Percentiles rank a stretch among this genome's conserved stretches.
These are phyloP conservation scores for Paedocypris sp. DNA, from an alignment of 2,113 vertebrate genomes.

Conservation along the genomic window DNA sequence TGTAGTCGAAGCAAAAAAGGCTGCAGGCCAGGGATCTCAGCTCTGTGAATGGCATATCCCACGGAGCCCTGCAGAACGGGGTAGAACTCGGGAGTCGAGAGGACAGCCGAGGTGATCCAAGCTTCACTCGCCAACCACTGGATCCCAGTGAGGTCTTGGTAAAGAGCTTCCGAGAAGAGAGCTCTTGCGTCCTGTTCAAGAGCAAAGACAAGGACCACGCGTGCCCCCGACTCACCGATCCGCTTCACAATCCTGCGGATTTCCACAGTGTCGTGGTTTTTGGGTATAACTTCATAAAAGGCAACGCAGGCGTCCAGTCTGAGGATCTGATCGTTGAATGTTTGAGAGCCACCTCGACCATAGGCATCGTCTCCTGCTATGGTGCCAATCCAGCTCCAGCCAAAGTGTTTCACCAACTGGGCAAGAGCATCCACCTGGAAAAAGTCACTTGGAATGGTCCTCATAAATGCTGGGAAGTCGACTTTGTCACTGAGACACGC, in stretches of 20 bases:
- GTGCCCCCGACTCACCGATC: constrained; percentile 52
- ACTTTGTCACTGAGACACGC: constrained; percentile 65
- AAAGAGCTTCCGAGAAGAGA: constrained; percentile 54
- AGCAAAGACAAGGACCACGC: constrained; percentile 63
- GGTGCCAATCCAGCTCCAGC: constrained; percentile 67
- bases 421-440: constrained; percentile 64
- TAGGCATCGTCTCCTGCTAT: constrained; percentile 65
- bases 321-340: constrained; percentile 53
- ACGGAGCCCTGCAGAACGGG: constrained; percentile 58
- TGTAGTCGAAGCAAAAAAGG: constrained; percentile 58
- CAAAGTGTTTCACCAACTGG: constrained; percentile 63
- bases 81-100: constrained; percentile 53
- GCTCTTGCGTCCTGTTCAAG: constrained; percentile 62
- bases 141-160: constrained; percentile 53
- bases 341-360: constrained; percentile 59
- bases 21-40: constrained; percentile 51
- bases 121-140: constrained; percentile 70
- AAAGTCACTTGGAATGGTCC: constrained; percentile 67
- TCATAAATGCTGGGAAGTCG: constrained; percentile 62
- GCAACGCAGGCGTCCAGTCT: constrained; percentile 56
- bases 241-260: constrained; percentile 53
- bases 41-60: constrained; percentile 62
- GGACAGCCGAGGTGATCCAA: constrained; percentile 63
- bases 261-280: constrained; percentile 44
- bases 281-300: constrained; percentile 61